Conservation (phyloP, 2,113 vertebrate genomes). For the Bubo blakistoni region DNA sequence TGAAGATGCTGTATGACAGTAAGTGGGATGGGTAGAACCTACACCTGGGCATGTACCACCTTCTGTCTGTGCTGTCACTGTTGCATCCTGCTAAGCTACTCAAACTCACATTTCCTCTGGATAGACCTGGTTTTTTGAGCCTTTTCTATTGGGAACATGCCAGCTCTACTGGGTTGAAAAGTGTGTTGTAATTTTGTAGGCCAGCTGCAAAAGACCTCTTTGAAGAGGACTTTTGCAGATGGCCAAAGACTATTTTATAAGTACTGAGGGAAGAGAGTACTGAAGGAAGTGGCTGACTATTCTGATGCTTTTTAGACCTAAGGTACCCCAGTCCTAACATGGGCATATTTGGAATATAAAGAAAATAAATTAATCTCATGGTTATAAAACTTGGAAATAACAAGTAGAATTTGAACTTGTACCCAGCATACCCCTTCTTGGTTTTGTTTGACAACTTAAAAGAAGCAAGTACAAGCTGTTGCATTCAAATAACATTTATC, state of each 20-base stretch:
- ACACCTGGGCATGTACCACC: background rate
- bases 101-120: background rate
- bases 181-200: background rate
- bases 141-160: background rate
- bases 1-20: background rate
- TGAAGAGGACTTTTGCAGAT: background rate
- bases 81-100: background rate
- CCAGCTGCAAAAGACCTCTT: background rate
- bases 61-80: background rate
- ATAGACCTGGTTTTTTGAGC: accelerated
- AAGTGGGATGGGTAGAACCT: background rate
- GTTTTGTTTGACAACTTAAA: conserved; percentile 3
- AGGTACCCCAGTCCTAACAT: background rate
- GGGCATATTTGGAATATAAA: background rate
- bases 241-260: background rate
- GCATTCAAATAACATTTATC: conserved; percentile 30
- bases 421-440: background rate
- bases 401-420: background rate
- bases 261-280: background rate
- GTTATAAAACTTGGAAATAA: background rate
- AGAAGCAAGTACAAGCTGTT: conserved; percentile 7
- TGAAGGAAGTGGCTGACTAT: background rate
- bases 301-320: background rate
- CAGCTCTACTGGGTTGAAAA: background rate
- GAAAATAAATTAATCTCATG: background rate